Evolutionary conservation across 1,140 invertebrate species (phyloP), one percentile per base, ranked within the genome.

Genomic region (Neodiprion virginianus): DNA sequence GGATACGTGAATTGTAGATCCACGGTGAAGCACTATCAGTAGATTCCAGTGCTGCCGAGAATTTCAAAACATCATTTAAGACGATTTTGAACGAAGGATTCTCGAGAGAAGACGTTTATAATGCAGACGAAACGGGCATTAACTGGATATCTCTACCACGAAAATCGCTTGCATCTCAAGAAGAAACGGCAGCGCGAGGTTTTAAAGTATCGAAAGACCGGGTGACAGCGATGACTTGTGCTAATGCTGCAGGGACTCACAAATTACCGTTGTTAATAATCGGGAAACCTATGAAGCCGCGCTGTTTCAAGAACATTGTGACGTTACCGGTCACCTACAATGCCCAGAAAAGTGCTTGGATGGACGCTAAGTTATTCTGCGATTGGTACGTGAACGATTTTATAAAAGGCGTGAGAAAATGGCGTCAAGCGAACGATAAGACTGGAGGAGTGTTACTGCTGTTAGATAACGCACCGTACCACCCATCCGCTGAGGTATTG

Each of bases 401-500:
- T 67, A 69, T 77, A 49, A 71, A 73, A 23, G 73, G 67, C 69
- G 73, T 75, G 48, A 78, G 69, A 61, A 74, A 67, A 73, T 75
- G 50, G 61, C 73, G 74, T 11, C 75, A 73, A 75, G 69, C 72
- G 21, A 72, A 75, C 49, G n/a, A 8, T 65, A 65, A 72, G 53
- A 65, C 49, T 72, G 21, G 50, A n/a, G 0, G 28, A 72, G 48
- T 17, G 28, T 28, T 28, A 28, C 28, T 28, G 28, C 28, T 28
- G 74, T 71, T 89, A 48, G 88, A 90, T 77, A 90, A 89, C 79
- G 86, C 82, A 69, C 76, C 86, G 61, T 82, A 85, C 49, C 86
- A 89, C 81, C 80, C 82, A 70, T 77, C 76, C 40, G 77, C 76
- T 73, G 77, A 84, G 72, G 68, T 80, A 73, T 75, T 85, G 77